Base-by-base conservation (phyloP, 2,113 vertebrate species). In the Ptychochromis oligacanthus region DNA sequence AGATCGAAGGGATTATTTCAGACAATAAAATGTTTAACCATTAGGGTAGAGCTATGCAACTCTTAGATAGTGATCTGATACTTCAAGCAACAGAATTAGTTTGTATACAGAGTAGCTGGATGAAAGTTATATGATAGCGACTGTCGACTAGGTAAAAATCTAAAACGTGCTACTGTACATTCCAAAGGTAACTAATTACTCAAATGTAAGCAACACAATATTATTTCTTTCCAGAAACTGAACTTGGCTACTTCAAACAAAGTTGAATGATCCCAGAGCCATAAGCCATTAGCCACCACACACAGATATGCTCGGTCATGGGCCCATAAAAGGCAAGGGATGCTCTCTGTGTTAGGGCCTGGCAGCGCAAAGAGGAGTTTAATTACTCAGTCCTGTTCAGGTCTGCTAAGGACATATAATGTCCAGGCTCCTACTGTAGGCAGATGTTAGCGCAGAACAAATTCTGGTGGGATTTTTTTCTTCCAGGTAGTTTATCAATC, bases 301-400 rank as follows among this genome's bases (percentile, higher is more conserved):
- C 81, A 79, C 59, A 85, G 38, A 74, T 52, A 72, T 75, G 11
- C 57, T 72, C 22, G 58, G 65, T 54, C 62, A 75, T 13, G 88
- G 82, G 61, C 80, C 95, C 95, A 92, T 95, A 95, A 94, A 95
- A 95, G 95, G 95, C 64, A 79, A 78, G 75, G 60, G 90, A 89
- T 88, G 88, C 86, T 77, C 87, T 36, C 49, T 36, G 83, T 85
- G 87, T 88, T 81, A 38, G 54, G 75, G 54, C 72, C 91, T 89
- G 90, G 88, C 84, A 80, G 79, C 24, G 57, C 36, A 18, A 59
- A 74, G 79, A 75, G 83, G 81, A 93, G 89, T 74, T 79, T 40
- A 75, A 67, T 72, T 75, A 77, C 79, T 77, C 58, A 77, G 49
- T 87, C 86, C 72, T 81, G 79, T 34, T 79, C 83, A 77, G 28